phyloP scores from a whole-genome alignment of 2,113 vertebrate genomes.

The Catharus fuscescens region DNA sequence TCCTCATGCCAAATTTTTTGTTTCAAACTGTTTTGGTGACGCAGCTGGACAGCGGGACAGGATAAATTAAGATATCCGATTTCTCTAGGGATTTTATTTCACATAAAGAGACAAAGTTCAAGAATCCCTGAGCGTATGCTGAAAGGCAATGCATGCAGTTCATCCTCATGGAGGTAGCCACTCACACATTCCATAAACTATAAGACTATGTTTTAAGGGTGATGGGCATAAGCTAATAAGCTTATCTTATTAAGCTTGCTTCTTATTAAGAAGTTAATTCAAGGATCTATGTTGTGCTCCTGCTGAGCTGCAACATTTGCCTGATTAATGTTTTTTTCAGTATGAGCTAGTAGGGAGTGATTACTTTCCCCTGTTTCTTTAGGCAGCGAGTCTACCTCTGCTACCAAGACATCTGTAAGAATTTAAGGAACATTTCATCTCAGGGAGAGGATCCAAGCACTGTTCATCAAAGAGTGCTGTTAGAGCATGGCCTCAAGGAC shows the following conservation, averaged over 20 bases:
- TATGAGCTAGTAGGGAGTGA: background rate
- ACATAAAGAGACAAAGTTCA: background rate
- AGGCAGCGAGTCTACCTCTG: background rate
- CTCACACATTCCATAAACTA: background rate
- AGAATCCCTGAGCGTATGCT: background rate
- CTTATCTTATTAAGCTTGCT: background rate
- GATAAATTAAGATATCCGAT: background rate
- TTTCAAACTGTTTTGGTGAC: background rate
- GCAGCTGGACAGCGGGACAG: background rate
- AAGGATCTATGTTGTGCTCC: background rate
- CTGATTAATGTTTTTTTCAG: conserved; percentile 6
- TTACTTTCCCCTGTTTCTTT: background rate
- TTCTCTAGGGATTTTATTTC: background rate
- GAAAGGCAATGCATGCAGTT: background rate
- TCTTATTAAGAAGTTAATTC: background rate
- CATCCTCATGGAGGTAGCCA: background rate
- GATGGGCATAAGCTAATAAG: background rate
- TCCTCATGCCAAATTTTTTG: background rate
- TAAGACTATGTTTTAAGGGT: background rate
- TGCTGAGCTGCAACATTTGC: background rate
- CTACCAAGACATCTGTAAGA: background rate
- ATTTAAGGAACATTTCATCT: background rate
- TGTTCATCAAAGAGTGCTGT: background rate
- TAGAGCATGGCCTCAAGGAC: background rate
- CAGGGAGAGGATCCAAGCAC: background rate